These are phyloP conservation scores for Lumbricus terrestris DNA, from an alignment of 2,888 invertebrate genomes.

Conservation along the genomic window DNA sequence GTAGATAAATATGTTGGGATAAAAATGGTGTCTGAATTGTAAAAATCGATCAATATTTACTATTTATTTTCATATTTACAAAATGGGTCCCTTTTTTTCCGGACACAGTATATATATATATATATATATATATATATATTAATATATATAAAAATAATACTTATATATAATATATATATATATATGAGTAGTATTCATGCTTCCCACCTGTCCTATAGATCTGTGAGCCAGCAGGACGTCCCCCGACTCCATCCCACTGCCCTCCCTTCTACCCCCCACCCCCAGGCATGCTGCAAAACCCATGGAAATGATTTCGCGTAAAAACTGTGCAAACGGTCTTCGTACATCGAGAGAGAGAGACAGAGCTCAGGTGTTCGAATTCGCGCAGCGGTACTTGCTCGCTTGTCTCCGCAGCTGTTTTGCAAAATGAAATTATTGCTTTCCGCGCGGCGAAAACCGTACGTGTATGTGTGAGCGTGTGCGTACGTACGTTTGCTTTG, in stretches of 20 bases:
- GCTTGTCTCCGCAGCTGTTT: background rate
- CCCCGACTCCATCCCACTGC: background rate
- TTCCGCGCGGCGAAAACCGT: background rate
- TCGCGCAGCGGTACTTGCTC: background rate
- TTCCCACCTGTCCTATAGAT: background rate
- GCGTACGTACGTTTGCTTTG: background rate
- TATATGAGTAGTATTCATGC: background rate
- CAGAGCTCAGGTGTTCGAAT: background rate
- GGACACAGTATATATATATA: no score
- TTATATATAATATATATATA: no score
- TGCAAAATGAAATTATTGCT: slow-evolving; percentile 3
- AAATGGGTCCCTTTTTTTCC: no score
- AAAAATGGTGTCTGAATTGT: no score
- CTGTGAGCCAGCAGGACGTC: background rate
- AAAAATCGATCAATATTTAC: no score
- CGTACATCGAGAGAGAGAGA: background rate
- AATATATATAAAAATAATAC: no score
- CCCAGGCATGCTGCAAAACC: no score
- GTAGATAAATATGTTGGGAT: no score
- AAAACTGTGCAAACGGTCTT: background rate
- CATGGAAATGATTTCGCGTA: background rate
- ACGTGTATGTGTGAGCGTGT: background rate
- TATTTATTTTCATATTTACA: no score
- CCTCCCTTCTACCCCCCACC: no score
- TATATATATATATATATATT: no score